Conservation (phyloP, 2,113 vertebrate species). For the Halichoeres trimaculatus region DNA sequence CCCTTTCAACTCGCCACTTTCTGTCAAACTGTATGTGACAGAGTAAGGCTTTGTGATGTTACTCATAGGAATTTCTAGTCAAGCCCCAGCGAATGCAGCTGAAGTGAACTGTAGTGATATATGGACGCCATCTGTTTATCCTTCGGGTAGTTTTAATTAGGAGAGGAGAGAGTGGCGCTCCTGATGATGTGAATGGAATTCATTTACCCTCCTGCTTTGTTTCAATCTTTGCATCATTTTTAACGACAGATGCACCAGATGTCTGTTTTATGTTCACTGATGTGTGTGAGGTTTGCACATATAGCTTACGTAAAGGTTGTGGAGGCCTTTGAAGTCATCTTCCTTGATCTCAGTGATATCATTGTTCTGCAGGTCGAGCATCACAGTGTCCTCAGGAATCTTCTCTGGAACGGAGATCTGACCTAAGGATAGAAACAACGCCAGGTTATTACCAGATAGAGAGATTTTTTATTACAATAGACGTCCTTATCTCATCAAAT, state of each 20-base stretch:
- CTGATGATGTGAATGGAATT: background rate
- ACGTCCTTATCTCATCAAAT: too few relatives aligned
- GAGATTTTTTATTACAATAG: too few relatives aligned
- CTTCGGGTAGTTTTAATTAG: background rate
- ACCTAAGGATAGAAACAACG: conserved; percentile 80
- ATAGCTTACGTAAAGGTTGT: conserved; percentile 87
- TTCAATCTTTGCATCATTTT: background rate
- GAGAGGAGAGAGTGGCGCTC: background rate
- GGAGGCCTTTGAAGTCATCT: conserved; percentile 92
- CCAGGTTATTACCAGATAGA: conserved; percentile 6
- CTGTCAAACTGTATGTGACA: too few relatives aligned
- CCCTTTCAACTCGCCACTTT: too few relatives aligned
- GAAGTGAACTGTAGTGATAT: background rate
- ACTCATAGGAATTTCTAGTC: background rate
- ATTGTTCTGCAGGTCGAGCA: conserved; percentile 98
- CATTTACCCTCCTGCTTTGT: background rate
- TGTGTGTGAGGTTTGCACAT: background rate
- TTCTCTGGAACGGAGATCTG: conserved; percentile 90
- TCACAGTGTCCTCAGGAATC: conserved; percentile 90
- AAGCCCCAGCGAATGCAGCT: too few relatives aligned
- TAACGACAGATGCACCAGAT: background rate
- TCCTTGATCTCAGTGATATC: conserved; percentile 97
- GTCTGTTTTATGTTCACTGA: background rate
- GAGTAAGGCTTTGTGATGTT: background rate
- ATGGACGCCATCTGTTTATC: background rate